A percentile compares a stretch with the other conserved stretches of the same genome.
Evolutionary conservation across 2,888 invertebrate species (phyloP).

Genomic region (Seira musarum): DNA sequence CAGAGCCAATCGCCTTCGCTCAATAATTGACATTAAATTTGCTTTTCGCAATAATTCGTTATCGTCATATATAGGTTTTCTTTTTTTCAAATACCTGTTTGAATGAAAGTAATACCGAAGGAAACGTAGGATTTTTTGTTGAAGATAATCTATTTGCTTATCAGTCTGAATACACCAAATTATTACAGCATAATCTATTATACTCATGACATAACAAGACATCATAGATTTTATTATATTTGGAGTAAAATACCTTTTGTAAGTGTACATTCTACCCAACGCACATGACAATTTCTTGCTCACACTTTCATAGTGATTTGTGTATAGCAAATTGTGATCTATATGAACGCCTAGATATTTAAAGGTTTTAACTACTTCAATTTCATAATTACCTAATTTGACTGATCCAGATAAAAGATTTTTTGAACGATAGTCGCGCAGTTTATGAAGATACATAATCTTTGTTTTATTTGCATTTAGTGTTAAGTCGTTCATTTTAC

Average conservation of each 20-base stretch:
- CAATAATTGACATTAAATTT: too few relatives aligned
- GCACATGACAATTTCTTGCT: slow-evolving; percentile 11
- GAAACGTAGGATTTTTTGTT: slow-evolving; percentile 17
- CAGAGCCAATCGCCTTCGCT: too few relatives aligned
- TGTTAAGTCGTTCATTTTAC: too few relatives aligned
- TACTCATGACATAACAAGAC: slow-evolving; percentile 15
- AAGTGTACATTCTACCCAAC: slow-evolving; percentile 15
- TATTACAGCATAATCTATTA: slow-evolving; percentile 29
- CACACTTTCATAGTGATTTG: slow-evolving; percentile 16
- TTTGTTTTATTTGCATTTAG: too few relatives aligned
- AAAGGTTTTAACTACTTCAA: slow-evolving; percentile 24
- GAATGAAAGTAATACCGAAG: neutral
- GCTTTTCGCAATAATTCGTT: too few relatives aligned
- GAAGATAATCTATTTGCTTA: neutral
- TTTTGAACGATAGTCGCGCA: too few relatives aligned
- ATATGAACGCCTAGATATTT: slow-evolving; percentile 36
- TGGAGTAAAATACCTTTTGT: neutral
- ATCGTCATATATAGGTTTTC: too few relatives aligned
- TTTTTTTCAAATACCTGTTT: too few relatives aligned
- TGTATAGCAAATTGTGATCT: slow-evolving; percentile 20
- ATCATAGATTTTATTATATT: slow-evolving; percentile 37
- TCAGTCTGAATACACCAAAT: slow-evolving; percentile 34
- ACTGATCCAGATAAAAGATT: slow-evolving; percentile 3
- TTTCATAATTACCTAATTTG: neutral
- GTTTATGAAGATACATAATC: too few relatives aligned